These are phyloP conservation scores for Macrocentrus cingulum DNA, from an alignment of 1,140 invertebrate genomes.

Conservation along the genomic window DNA sequence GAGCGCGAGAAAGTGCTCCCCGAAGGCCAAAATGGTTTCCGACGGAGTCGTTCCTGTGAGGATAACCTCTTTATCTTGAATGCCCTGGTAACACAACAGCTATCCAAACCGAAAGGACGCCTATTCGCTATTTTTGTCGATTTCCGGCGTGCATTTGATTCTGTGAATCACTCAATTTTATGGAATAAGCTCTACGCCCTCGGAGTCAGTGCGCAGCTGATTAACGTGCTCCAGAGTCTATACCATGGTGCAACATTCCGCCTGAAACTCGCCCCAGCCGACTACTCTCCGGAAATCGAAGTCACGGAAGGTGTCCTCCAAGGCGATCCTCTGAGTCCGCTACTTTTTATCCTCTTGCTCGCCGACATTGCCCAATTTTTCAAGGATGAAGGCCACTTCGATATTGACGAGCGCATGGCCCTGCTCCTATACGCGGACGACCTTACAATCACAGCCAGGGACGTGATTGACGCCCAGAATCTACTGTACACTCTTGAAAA, in stretches of 20 bases:
- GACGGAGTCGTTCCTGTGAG: slow-evolving; percentile 5
- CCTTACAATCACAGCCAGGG: slow-evolving; percentile 11
- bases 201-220: slow-evolving; percentile 25
- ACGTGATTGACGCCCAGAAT: not conserved
- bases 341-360: slow-evolving; percentile 28
- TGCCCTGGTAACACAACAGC: slow-evolving; percentile 10
- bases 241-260: slow-evolving; percentile 21
- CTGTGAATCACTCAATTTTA: slow-evolving; percentile 24
- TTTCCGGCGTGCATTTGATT: slow-evolving; percentile 30
- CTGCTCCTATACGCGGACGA: slow-evolving; percentile 33
- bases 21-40: slow-evolving; percentile 5
- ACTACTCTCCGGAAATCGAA: slow-evolving; percentile 14
- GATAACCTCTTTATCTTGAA: slow-evolving; percentile 30
- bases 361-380: slow-evolving; percentile 29
- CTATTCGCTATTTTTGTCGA: slow-evolving; percentile 23
- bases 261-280: not conserved
- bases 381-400: slow-evolving; percentile 5
- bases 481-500: too few species aligned
- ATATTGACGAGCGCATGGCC: slow-evolving; percentile 12
- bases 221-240: slow-evolving; percentile 25
- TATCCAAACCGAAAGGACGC: slow-evolving; percentile 11
- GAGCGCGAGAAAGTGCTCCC: slow-evolving; percentile 7
- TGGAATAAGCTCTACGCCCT: slow-evolving; percentile 20
- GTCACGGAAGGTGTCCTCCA: slow-evolving; percentile 33
- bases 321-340: slow-evolving; percentile 29